These are phyloP conservation scores for Dasypus novemcinctus DNA, from an alignment of 2,113 vertebrate species.

Conservation along the genomic window DNA sequence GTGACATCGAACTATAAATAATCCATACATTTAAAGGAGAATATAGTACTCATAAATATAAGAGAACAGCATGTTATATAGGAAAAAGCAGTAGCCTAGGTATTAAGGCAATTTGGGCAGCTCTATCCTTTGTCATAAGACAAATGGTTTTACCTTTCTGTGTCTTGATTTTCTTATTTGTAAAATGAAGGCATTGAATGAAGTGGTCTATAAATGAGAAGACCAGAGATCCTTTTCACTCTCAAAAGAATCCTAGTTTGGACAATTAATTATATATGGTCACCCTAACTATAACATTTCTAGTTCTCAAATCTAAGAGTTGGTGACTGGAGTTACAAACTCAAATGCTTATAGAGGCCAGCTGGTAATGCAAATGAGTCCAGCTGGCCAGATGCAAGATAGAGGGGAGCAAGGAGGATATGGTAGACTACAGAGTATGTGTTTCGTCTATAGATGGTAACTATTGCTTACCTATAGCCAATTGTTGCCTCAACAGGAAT, in stretches of 20 bases:
- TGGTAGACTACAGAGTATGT: background rate
- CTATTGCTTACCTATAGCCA: background rate
- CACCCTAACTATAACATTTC: background rate
- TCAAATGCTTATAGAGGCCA: background rate
- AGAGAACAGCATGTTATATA: background rate
- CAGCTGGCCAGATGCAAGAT: background rate
- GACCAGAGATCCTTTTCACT: background rate
- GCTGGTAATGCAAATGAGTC: background rate
- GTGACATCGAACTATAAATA: background rate
- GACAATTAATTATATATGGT: background rate
- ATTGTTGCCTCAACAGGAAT: too few relatives aligned
- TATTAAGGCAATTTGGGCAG: background rate
- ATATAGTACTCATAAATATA: background rate
- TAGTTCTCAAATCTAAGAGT: conserved; percentile 1
- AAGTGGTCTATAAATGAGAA: background rate
- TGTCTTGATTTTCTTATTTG: background rate
- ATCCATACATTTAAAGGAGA: background rate
- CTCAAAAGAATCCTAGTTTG: background rate
- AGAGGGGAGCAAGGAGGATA: background rate
- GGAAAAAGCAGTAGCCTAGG: background rate
- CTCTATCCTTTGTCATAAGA: background rate
- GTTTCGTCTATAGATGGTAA: background rate
- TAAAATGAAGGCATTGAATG: background rate
- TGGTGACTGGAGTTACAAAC: background rate
- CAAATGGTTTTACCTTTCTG: background rate